These are phyloP conservation scores for Idaea aversata DNA, from an alignment of 2,888 invertebrate genomes.

Conservation along the genomic window DNA sequence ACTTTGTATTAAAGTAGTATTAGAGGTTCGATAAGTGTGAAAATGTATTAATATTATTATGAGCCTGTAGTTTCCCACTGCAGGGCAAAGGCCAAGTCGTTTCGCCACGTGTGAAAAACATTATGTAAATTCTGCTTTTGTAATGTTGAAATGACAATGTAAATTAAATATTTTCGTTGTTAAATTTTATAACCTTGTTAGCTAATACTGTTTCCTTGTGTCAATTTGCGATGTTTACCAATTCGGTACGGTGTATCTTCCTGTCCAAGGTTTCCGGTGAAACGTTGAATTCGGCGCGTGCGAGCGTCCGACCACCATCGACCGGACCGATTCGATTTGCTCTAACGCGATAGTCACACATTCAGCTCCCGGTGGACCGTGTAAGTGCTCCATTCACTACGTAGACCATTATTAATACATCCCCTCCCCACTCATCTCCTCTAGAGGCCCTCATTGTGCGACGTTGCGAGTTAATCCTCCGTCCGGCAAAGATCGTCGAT, in stretches of 20 bases:
- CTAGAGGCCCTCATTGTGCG: conserved; percentile 69
- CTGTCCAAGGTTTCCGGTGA: conserved; percentile 53
- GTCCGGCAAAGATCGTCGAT: conserved; percentile 72
- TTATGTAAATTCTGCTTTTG: too few species aligned
- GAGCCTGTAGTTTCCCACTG: too few species aligned
- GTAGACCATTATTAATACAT: conserved; percentile 76
- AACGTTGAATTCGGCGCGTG: conserved; percentile 66
- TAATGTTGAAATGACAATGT: background rate
- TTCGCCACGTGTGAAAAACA: too few species aligned
- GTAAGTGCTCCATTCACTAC: conserved; percentile 77
- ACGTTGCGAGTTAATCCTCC: conserved; percentile 71
- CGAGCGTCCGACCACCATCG: conserved; percentile 40
- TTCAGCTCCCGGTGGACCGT: conserved; percentile 73
- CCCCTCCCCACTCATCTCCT: conserved; percentile 65
- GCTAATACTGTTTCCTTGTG: conserved; percentile 30
- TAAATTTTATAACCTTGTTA: conserved; percentile 25
- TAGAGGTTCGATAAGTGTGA: too few species aligned
- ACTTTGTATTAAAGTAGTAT: too few species aligned
- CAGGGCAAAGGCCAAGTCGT: too few species aligned
- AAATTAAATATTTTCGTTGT: conserved; percentile 15
- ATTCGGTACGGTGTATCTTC: conserved; percentile 45
- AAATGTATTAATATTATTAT: too few species aligned
- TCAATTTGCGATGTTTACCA: conserved; percentile 41
- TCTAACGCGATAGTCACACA: conserved; percentile 76
- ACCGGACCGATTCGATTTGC: conserved; percentile 75